Evolutionary conservation across 2,797 vertebrate species (phyloP), one percentile per base, ranked within the genome.

Genomic region (Macroramphosus scolopax): DNA sequence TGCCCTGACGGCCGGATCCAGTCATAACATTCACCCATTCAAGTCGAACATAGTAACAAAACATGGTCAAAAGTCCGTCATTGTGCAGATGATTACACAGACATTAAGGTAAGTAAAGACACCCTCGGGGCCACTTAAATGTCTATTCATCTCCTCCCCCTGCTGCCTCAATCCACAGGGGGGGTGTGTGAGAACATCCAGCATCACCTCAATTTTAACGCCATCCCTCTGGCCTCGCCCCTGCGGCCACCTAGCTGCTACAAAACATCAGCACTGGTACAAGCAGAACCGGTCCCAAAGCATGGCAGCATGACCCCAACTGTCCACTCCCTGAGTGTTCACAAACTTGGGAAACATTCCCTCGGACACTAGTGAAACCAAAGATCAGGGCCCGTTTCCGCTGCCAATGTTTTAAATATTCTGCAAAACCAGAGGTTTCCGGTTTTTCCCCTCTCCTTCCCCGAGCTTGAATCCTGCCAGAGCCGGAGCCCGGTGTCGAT

Each of bases 371-470:
- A 59, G 59, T n/a, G 17, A 78, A 84, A 83, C 81, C 76, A 80
- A 75, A 76, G 56, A 81, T 77, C 36, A 56, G 42, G 20, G 45
- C 15, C 57, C 4, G 18, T 26, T 37, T 72, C 65, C 65, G 52
- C 43, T 78, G 81, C 76, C 82, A 83, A 55, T 52, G 56, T 78
- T 73, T 81, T 80, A 86, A 82, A 84, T 83, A 76, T 76, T 79
- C 79, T 60, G 46, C 69, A 78, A 82, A 86, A 87, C 72, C 72
- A 72, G 37, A 83, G 55, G 69, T 69, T 81, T 75, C 64, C 20
- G 17, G n/a, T 59, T 71, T 51, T 36, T 30, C 11, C 16, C 13
- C 20, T 11, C 33, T 56, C 62, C 68, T 55, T 75, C 55, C 41
- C 39, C 44, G 31, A 55, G 38, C 33, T 51, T 69, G 63, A 22